Percentiles rank a stretch among this genome's conserved stretches.
These are phyloP conservation scores for Caerostris extrusa DNA, from an alignment of 1,140 invertebrate species.

Conservation along the genomic window DNA sequence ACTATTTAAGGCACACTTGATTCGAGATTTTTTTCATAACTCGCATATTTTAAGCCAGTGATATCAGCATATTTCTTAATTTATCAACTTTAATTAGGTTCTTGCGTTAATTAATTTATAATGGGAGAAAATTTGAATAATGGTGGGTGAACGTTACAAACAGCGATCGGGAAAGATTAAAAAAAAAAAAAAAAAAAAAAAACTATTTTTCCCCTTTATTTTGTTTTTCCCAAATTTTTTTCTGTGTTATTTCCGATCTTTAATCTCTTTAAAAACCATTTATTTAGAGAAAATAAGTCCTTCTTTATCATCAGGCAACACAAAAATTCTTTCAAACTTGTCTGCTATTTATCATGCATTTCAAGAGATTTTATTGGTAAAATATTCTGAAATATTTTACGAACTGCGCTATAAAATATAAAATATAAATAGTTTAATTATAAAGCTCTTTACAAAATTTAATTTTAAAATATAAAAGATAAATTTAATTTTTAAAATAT, in stretches of 20 bases:
- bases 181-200: not conserved
- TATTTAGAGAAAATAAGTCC: not conserved
- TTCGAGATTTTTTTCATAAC: slow-evolving; percentile 37
- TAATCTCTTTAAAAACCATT: slow-evolving; percentile 65
- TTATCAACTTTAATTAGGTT: slow-evolving; percentile 75
- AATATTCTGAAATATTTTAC: too few species aligned
- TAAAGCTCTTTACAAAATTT: too few species aligned
- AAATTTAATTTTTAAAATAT: too few species aligned
- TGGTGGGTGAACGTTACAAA: slow-evolving; percentile 10
- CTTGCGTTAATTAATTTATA: slow-evolving; percentile 72
- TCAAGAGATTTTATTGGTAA: not conserved
- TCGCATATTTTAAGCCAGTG: slow-evolving; percentile 48
- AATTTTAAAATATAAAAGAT: too few species aligned
- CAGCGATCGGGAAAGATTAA: not conserved
- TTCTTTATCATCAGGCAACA: not conserved
- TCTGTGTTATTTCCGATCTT: slow-evolving; percentile 12
- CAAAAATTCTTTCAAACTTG: not conserved
- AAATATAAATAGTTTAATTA: too few species aligned
- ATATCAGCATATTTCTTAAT: slow-evolving; percentile 75
- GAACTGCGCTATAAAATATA: too few species aligned
- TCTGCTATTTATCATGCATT: slow-evolving; percentile 39
- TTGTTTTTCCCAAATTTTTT: slow-evolving; percentile 52
- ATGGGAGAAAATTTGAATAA: slow-evolving; percentile 75
- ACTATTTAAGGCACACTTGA: slow-evolving; percentile 56
- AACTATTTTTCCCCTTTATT: not conserved